phyloP scores from a whole-genome alignment of 1,140 invertebrate genomes.

The Ylistrum balloti region DNA sequence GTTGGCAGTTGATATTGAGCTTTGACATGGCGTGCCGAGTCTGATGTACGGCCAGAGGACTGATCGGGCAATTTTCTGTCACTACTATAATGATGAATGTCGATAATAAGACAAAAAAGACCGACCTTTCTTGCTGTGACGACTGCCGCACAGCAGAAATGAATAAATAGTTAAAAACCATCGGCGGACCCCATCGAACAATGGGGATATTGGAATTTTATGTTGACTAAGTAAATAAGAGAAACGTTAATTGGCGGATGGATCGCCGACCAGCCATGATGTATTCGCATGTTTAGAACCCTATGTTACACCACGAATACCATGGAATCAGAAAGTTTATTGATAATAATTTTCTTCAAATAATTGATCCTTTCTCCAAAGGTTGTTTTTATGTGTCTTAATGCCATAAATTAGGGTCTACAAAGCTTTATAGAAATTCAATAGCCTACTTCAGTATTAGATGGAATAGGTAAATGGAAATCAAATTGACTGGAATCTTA shows the following conservation, averaged over 20 bases:
- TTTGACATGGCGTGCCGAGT: background rate
- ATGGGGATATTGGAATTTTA: slow-evolving; percentile 35
- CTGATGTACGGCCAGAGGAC: background rate
- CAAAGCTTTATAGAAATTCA: slow-evolving; percentile 29
- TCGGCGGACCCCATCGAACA: background rate
- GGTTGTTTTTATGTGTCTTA: slow-evolving; percentile 9
- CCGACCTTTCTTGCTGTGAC: background rate
- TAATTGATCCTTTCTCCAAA: slow-evolving; percentile 34
- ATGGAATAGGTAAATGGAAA: slow-evolving; percentile 25
- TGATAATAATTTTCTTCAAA: slow-evolving; percentile 40
- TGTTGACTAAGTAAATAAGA: slow-evolving; percentile 29
- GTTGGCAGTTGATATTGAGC: slow-evolving; percentile 30
- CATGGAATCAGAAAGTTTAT: slow-evolving; percentile 21
- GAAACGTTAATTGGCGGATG: background rate
- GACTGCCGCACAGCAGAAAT: slow-evolving; percentile 3
- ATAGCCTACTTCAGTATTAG: slow-evolving; percentile 27
- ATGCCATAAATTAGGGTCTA: slow-evolving; percentile 23
- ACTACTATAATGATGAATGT: slow-evolving; percentile 19
- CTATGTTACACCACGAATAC: background rate
- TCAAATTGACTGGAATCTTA: slow-evolving; percentile 12
- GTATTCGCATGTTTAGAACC: slow-evolving; percentile 32
- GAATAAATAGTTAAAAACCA: slow-evolving; percentile 40
- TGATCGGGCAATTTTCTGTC: slow-evolving; percentile 37
- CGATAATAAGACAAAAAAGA: slow-evolving; percentile 35
- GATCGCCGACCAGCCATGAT: slow-evolving; percentile 22